phyloP scores from a whole-genome alignment of 2,888 invertebrate genomes.

The Abrostola tripartita region DNA sequence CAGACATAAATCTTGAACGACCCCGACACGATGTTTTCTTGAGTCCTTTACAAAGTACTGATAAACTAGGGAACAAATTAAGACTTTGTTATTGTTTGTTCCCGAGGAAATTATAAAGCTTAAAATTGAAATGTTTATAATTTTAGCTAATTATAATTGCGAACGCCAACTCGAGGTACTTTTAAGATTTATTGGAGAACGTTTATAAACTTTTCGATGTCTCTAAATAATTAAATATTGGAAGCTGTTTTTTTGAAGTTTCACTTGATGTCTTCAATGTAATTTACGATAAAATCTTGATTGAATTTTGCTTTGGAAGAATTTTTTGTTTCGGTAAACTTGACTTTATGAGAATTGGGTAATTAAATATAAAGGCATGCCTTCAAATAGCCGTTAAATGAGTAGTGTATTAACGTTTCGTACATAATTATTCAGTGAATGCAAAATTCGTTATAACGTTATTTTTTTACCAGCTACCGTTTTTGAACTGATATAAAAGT shows the following conservation, averaged over 20 bases:
- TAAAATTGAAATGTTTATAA: slow-evolving; percentile 33
- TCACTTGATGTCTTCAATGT: slow-evolving; percentile 4
- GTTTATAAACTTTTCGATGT: slow-evolving; percentile 12
- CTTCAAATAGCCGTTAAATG: slow-evolving; percentile 21
- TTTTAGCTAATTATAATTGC: slow-evolving; percentile 23
- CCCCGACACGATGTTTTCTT: slow-evolving; percentile 55
- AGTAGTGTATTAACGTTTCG: slow-evolving; percentile 57
- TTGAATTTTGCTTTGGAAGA: slow-evolving; percentile 30
- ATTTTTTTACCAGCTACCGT: slow-evolving; percentile 44
- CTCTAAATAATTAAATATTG: slow-evolving; percentile 11
- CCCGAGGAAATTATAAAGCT: slow-evolving; percentile 21
- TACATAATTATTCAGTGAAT: slow-evolving; percentile 33
- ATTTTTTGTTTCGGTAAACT: slow-evolving; percentile 9
- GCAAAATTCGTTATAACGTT: slow-evolving; percentile 36
- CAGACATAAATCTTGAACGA: slow-evolving; percentile 60
- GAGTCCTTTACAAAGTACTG: slow-evolving; percentile 63
- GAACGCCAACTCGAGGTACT: slow-evolving; percentile 4
- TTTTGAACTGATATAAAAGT: slow-evolving; percentile 46
- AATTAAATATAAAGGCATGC: not conserved
- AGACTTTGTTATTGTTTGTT: slow-evolving; percentile 64
- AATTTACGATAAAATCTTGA: slow-evolving; percentile 45
- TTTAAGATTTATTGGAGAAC: slow-evolving; percentile 22
- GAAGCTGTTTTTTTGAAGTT: slow-evolving; percentile 13
- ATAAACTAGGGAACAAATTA: slow-evolving; percentile 65
- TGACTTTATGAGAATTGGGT: slow-evolving; percentile 6